phyloP scores from a whole-genome alignment of 2,888 invertebrate species.

The Podabrus alpinus region DNA sequence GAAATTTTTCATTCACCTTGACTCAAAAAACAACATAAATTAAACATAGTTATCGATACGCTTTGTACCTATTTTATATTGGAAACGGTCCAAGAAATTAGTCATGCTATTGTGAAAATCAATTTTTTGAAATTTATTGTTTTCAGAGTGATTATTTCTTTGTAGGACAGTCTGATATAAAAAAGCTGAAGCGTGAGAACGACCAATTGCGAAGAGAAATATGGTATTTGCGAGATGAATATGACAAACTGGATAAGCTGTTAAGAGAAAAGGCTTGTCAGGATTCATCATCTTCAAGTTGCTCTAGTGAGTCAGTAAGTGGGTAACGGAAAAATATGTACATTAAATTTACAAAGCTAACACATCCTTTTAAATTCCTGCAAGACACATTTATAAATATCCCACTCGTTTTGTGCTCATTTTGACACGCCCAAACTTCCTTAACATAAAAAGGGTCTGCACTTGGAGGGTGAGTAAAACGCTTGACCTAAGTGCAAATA shows the following conservation, averaged over 20 bases:
- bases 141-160: neutral
- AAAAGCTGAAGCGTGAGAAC: constrained; percentile 85
- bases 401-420: neutral
- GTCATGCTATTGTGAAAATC: constrained; percentile 5
- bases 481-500: neutral
- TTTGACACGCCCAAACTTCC: neutral
- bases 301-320: constrained; percentile 59
- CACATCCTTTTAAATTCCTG: neutral
- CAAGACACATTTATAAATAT: neutral
- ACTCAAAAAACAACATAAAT: neutral
- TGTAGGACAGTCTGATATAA: constrained; percentile 84
- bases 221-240: constrained; percentile 85
- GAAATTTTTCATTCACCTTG: neutral
- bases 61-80: constrained; percentile 17
- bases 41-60: constrained; percentile 7
- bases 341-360: neutral
- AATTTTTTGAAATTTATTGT: neutral
- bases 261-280: constrained; percentile 62
- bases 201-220: constrained; percentile 86
- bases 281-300: constrained; percentile 58
- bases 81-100: constrained; percentile 15
- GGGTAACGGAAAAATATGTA: constrained; percentile 10
- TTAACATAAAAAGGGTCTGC: neutral
- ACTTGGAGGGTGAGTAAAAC: neutral
- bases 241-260: constrained; percentile 82